Conservation (phyloP, 2,888 invertebrate genomes). For the Taphrorychus bicolor region DNA sequence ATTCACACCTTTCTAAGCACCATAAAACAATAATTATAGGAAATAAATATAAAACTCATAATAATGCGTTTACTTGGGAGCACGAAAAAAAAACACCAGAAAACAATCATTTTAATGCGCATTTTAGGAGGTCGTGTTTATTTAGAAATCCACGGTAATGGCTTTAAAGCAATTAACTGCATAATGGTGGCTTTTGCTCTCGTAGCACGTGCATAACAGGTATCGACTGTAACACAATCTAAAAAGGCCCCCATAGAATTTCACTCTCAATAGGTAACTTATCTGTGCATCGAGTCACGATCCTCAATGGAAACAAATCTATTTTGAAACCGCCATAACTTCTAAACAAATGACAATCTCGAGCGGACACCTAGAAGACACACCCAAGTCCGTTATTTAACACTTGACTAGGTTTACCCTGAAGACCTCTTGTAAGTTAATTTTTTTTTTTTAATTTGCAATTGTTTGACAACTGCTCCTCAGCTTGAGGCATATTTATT, state of each 20-base stretch:
- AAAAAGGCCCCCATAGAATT: slow-evolving; percentile 32
- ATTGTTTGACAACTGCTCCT: background rate
- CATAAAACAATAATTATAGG: background rate
- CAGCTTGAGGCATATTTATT: background rate
- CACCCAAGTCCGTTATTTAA: slow-evolving; percentile 33
- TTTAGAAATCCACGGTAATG: background rate
- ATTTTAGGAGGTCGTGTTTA: slow-evolving; percentile 3
- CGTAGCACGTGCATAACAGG: slow-evolving; percentile 33
- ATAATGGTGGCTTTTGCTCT: slow-evolving; percentile 9
- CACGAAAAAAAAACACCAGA: too few species aligned
- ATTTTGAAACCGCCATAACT: slow-evolving; percentile 40
- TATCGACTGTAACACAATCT: slow-evolving; percentile 22
- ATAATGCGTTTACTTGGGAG: background rate
- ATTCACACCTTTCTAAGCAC: background rate
- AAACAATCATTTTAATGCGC: background rate
- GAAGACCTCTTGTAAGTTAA: too few species aligned
- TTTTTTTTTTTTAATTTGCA: background rate
- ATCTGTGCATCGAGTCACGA: slow-evolving; percentile 40
- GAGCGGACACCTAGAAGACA: slow-evolving; percentile 23
- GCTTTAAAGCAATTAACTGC: slow-evolving; percentile 13
- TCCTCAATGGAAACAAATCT: slow-evolving; percentile 40
- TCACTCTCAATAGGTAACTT: slow-evolving; percentile 37
- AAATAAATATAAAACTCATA: background rate
- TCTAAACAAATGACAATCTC: slow-evolving; percentile 37
- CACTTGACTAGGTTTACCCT: slow-evolving; percentile 18